phyloP scores from a whole-genome alignment of 2,888 invertebrate genomes.

The Lysandra bellargus region DNA sequence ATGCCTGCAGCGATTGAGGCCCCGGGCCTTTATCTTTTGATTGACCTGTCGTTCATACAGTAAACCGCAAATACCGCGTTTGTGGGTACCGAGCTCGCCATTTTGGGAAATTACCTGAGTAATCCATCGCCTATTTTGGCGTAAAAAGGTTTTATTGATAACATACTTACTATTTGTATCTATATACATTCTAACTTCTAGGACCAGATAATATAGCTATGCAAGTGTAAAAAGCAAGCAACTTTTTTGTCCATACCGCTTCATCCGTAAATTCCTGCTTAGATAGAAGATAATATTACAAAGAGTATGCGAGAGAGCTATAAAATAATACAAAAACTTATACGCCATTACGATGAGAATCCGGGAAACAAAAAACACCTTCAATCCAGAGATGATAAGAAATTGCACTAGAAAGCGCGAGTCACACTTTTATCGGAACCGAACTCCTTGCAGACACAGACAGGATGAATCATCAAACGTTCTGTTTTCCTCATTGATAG shows the following conservation, averaged over 20 bases:
- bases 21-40: slow-evolving; percentile 72
- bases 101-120: not conserved
- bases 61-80: slow-evolving; percentile 29
- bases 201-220: too few relatives aligned
- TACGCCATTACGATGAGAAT: not conserved
- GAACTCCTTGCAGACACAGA: slow-evolving; percentile 26
- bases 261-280: too few relatives aligned
- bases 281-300: too few relatives aligned
- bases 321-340: not conserved
- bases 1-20: slow-evolving; percentile 57
- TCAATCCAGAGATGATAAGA: not conserved
- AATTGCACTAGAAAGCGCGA: not conserved
- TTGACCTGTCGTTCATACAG: slow-evolving; percentile 58
- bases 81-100: not conserved
- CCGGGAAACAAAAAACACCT: not conserved
- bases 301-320: too few relatives aligned
- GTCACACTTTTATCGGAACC: slow-evolving; percentile 29
- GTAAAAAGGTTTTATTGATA: not conserved
- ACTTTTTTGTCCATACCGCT: too few relatives aligned
- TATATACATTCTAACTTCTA: too few relatives aligned
- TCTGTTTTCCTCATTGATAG: slow-evolving; percentile 29
- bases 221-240: too few relatives aligned
- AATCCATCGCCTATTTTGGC: not conserved
- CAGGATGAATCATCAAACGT: slow-evolving; percentile 31
- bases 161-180: too few relatives aligned